Base-by-base conservation (phyloP, 1,140 invertebrate genomes). In the Conus ventricosus region DNA sequence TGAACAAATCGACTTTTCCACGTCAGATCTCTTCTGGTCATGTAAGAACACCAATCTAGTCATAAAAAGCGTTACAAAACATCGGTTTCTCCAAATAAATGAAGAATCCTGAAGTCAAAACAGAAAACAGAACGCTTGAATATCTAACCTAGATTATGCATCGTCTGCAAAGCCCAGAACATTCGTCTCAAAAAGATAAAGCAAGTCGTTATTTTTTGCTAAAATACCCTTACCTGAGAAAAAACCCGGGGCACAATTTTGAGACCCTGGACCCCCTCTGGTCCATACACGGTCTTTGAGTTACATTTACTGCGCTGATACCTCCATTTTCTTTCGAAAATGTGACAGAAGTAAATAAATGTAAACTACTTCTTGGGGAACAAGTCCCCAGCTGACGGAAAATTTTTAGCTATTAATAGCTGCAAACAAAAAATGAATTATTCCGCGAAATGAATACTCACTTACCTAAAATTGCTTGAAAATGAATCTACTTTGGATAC, bases 291-390 rank as follows among this genome's bases (percentile, higher is more conserved):
- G 88, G 88, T 91, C 78, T 87, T 63, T 89, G 82, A 23, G 80
- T 91, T 91, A 92, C 91, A 92, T 92, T 90, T 90, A 91, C 88
- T 91, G 91, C 84, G 83, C 85, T 85, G 82, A 89, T 85, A 89
- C 88, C 89, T 91, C 89, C 91, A 91, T 92, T 84, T 87, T 88
- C 78, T 80, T 85, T 81, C 88, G 89, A 90, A 91, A 90, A 89
- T 13, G 39, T 75, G 57, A 63, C 84, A 84, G 81, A 87, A 90
- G 57, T 87, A 89, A 91, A 90, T 87, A 86, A 90, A 86, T 87
- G 39, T 57, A 88, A 88, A 83, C 53, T 55, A 80, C 20, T 63
- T 80, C 11, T 86, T 88, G 63, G 75, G 78, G 75, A 89, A 54
- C 84, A 80, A 87, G 71, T 87, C 75, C 85, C 71, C 85, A 87